Base-by-base conservation (phyloP, 1,140 invertebrate genomes). In the Lasioglossum albipes region DNA sequence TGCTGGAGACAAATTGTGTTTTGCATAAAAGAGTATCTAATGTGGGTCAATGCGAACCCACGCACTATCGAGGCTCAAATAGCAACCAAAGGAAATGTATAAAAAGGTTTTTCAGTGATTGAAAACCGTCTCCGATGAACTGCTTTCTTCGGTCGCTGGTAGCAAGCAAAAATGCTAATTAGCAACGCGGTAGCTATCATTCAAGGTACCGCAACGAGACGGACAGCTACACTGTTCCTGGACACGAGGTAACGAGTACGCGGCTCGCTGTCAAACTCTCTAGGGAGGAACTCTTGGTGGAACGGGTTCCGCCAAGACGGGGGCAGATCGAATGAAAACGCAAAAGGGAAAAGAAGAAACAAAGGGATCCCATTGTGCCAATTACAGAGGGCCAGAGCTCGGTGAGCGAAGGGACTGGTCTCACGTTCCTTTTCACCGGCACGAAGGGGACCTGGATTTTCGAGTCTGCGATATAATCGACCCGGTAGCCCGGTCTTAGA, bases 401-500 rank as follows among this genome's bases (percentile, higher is more conserved):
- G 54, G 7, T 7, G 12, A 54, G 18, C 18, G 13, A 31, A 54
- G 54, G 31, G 13, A 3, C 31, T 16, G 69, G 18, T 71, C 69
- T 71, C 69, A 59, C 69, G 69, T 57, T 71, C 49, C 69, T 49
- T 71, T 71, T 57, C 16, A 59, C 2, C 45, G 68, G 16, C 54
- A 54, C 75, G 20, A 42, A 16, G 6, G 57, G 62, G 18, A 13
- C 18, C 18, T 31, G 65, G 79, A 80, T 85, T 84, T 85, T 87
- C 71, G 27, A 75, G 66, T 74, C 66, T 45, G 76, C 75, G 65
- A 75, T 77, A 74, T 69, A 76, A 78, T 87, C 65, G 71, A 59
- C 10, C 42, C 42, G 66, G 42, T 52, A n/a, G 66, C 54, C 72
- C 66, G 75, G 64, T 83, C 65, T 31, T 75, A 64, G 27, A 31